Percentiles rank a stretch among this genome's conserved stretches.
These are phyloP conservation scores for Caracal caracal DNA, from an alignment of 2,113 vertebrate species.

Conservation along the genomic window DNA sequence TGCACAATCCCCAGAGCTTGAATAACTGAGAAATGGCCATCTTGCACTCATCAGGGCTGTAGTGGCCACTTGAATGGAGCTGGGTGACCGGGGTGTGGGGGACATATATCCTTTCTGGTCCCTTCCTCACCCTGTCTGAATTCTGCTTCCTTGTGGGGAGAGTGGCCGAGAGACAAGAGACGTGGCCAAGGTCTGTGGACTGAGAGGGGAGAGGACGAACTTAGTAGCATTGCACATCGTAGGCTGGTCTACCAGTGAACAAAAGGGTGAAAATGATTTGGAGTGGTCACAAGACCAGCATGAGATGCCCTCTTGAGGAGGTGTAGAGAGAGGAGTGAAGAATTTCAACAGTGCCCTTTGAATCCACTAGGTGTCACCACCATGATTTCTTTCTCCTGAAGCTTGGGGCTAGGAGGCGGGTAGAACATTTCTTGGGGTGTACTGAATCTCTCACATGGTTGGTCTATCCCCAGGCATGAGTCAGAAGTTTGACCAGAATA, in stretches of 20 bases:
- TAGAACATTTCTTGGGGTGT: not conserved
- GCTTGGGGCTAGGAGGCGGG: not conserved
- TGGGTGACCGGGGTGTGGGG: not conserved
- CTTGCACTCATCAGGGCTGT: not conserved
- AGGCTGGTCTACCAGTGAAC: not conserved
- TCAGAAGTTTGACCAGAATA: not conserved
- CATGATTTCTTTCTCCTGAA: not conserved
- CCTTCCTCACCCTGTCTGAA: not conserved
- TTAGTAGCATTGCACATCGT: not conserved
- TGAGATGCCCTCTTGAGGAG: not conserved
- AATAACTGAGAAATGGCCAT: not conserved
- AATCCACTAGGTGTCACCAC: slow-evolving; percentile 68
- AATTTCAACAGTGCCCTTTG: not conserved
- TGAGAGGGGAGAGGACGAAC: not conserved
- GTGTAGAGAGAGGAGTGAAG: not conserved
- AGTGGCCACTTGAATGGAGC: not conserved
- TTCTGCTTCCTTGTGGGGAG: not conserved
- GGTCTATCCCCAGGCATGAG: not conserved
- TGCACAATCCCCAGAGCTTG: not conserved
- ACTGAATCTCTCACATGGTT: not conserved
- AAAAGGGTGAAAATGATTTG: not conserved
- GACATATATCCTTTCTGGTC: not conserved
- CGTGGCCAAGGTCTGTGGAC: not conserved
- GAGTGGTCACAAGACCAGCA: not conserved
- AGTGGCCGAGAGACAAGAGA: not conserved